A percentile compares a stretch with the other conserved stretches of the same genome.
Evolutionary conservation across 2,797 vertebrate genomes (phyloP).

Genomic region (Myiotriccus ornatus): DNA sequence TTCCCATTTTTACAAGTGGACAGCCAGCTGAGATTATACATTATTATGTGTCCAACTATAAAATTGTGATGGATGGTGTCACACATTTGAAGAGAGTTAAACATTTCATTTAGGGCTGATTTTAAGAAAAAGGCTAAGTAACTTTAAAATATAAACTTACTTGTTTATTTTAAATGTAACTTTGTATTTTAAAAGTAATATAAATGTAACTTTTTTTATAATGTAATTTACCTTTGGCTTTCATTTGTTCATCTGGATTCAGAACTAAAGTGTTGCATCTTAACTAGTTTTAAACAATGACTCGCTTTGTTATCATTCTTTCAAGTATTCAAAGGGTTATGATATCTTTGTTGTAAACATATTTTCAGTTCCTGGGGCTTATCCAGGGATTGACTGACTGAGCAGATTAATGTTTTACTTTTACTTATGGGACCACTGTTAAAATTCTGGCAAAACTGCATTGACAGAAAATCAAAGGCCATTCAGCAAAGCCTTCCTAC

Average conservation of each 20-base stretch:
- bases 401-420: constrained; percentile 46
- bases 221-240: constrained; percentile 25
- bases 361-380: constrained; percentile 33
- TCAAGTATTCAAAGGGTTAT: constrained; percentile 41
- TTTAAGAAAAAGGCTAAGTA: constrained; percentile 66
- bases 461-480: constrained; percentile 59
- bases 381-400: constrained; percentile 18
- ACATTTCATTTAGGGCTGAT: constrained; percentile 78
- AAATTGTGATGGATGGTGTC: constrained; percentile 93
- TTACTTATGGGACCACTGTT: constrained; percentile 9
- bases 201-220: not conserved
- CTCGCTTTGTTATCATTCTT: constrained; percentile 49
- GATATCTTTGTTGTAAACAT: constrained; percentile 48
- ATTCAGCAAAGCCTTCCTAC: constrained; percentile 45
- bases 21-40: constrained; percentile 91
- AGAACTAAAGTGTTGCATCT: not conserved
- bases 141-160: constrained; percentile 63
- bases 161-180: not conserved
- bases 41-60: constrained; percentile 86
- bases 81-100: constrained; percentile 82
- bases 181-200: not conserved
- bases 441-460: constrained; percentile 57
- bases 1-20: constrained; percentile 92
- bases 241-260: constrained; percentile 19
- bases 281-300: constrained; percentile 26